Conservation (phyloP, 2,113 vertebrate species). For the Melanerpes formicivorus region DNA sequence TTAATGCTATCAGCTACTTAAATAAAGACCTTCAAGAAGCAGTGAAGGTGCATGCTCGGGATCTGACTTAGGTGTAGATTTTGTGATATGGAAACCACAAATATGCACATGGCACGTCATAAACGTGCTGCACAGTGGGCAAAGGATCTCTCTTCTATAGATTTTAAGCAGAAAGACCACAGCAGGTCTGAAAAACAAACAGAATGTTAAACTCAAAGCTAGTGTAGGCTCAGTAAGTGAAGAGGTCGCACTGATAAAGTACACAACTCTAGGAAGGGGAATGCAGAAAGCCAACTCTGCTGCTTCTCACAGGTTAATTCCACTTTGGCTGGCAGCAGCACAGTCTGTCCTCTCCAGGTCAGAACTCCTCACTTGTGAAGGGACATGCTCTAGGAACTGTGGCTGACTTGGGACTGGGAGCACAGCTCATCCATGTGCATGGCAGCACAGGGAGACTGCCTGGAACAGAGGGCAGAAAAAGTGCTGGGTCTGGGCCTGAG, state of each 20-base stretch:
- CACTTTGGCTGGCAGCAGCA: not conserved
- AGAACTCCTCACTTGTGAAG: not conserved
- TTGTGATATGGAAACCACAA: not conserved
- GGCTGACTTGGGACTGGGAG: accelerated
- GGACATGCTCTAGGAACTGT: accelerated
- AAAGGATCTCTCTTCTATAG: not conserved
- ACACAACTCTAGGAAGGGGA: not conserved
- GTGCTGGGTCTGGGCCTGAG: not conserved
- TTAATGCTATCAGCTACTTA: not conserved
- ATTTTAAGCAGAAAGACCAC: not conserved
- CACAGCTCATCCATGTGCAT: accelerated
- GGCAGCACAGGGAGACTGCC: accelerated
- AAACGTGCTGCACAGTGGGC: not conserved
- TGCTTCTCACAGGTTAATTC: not conserved
- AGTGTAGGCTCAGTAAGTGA: not conserved
- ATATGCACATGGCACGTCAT: not conserved
- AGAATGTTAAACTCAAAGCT: accelerated
- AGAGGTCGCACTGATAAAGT: too few relatives aligned
- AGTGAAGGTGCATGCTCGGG: not conserved
- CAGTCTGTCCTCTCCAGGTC: not conserved
- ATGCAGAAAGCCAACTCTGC: accelerated
- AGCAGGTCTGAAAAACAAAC: not conserved
- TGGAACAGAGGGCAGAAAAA: not conserved
- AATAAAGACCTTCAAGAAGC: not conserved
- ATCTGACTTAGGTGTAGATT: not conserved